Evolutionary conservation across 1,140 invertebrate genomes (phyloP), one percentile per base, ranked within the genome.

Genomic region (Homalodisca vitripennis): DNA sequence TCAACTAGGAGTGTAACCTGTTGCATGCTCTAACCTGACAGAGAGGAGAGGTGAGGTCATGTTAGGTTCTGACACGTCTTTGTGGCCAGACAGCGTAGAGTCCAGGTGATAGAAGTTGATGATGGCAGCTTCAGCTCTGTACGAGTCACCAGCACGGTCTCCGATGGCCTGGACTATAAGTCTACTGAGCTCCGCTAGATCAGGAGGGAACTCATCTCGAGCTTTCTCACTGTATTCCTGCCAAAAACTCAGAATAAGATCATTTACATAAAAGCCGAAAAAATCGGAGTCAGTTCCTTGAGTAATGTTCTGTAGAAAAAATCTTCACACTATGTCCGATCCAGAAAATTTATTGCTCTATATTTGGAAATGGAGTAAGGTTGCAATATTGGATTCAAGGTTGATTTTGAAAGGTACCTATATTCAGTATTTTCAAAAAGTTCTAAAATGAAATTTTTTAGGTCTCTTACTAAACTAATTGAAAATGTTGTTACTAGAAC

Each of bases 31-130:
- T 41, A 76, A 89, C 89, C 89, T 91, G 73, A 96, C 87, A 0
- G 95, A 98, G 75, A 98, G 87, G 17, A 98, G 80, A 0, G 96
- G 95, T 13, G 95, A 93, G 24, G 86, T 79, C 29, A 89, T 79
- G 81, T 95, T 90, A 1, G 86, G 78, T 82, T 98, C 96, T 0
- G 95, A 98, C 76, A 94, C 89, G 82, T 98, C 96, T 0, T 89
- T 93, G 76, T 98, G 96, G 0, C 92, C 93, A 34, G 92, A 90
- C 29, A 98, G 80, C 30, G 92, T 95, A 0, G 94, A 96, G 75
- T 94, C 90, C 82, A 94, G 86, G 72, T 94, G 91, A 78, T 98
- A 98, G 79, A 91, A 98, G 82, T 98, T 98, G 0, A 98, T 85
- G 74, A 98, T 98, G 0, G 92, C 94, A 57, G 96, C 95, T 82